A percentile compares a stretch with the other conserved stretches of the same genome.
Evolutionary conservation across 2,888 invertebrate species (phyloP).

Genomic region (Melikaiella ostensackeni): DNA sequence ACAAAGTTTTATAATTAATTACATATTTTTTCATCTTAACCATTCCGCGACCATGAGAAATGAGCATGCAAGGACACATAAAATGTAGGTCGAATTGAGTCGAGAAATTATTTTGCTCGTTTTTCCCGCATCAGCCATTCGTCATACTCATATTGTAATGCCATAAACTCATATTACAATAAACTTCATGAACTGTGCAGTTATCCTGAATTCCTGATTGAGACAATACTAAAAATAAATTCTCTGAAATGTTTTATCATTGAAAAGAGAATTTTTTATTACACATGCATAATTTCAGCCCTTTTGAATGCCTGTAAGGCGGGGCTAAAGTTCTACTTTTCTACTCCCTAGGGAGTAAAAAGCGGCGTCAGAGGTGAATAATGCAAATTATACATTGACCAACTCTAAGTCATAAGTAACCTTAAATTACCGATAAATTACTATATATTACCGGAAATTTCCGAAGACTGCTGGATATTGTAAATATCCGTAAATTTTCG

Average conservation of each 20-base stretch:
- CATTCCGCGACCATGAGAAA: constrained; percentile 24
- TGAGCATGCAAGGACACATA: constrained; percentile 29
- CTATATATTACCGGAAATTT: no score
- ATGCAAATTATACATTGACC: no score
- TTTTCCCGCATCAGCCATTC: constrained; percentile 26
- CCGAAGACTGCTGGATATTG: no score
- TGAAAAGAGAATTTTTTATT: neutral
- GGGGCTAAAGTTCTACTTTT: no score
- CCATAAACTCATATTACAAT: constrained; percentile 22
- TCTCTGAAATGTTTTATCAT: neutral
- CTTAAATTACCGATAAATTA: no score
- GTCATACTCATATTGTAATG: constrained; percentile 8
- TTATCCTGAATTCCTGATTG: neutral
- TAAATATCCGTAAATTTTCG: no score
- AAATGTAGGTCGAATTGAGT: constrained; percentile 34
- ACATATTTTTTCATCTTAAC: constrained; percentile 17
- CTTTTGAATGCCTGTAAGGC: no score
- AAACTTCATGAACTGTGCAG: neutral
- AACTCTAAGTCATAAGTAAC: no score
- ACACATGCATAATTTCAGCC: no score
- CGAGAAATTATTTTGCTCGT: constrained; percentile 23
- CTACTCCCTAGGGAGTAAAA: no score
- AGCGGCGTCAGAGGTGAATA: no score
- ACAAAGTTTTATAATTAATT: constrained; percentile 5
- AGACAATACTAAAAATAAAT: neutral